Evolutionary conservation across 2,113 vertebrate genomes (phyloP).

Genomic region (Eurypyga helias): DNA sequence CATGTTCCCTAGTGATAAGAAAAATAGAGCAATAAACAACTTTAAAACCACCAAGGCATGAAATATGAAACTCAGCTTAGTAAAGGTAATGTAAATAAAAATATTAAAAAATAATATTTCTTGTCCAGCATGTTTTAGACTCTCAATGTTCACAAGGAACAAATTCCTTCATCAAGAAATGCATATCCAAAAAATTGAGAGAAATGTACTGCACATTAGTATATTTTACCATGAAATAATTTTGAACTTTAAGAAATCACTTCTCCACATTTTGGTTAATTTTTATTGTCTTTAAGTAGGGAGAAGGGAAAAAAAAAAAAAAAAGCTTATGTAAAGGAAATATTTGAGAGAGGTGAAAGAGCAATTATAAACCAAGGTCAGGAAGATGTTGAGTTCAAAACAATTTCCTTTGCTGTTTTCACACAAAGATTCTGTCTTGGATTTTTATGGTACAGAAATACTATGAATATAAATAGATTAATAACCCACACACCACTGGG

Average conservation of each 20-base stretch:
- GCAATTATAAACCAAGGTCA: neutral
- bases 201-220: neutral
- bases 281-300: neutral
- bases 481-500: neutral
- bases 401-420: too few species aligned
- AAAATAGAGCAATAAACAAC: conserved; percentile 56
- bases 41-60: conserved; percentile 45
- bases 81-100: conserved; percentile 47
- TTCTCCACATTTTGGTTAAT: neutral
- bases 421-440: too few species aligned
- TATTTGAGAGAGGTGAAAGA: neutral
- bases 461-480: too few species aligned
- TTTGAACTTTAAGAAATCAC: neutral
- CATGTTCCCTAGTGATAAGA: conserved; percentile 66
- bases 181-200: neutral
- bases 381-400: too few species aligned
- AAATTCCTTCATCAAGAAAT: neutral
- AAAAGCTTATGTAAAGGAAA: neutral
- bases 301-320: rapidly evolving
- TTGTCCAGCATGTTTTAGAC: conserved; percentile 7
- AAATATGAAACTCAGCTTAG: conserved; percentile 57
- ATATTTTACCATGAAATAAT: neutral
- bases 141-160: neutral
- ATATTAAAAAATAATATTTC: neutral
- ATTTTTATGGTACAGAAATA: too few species aligned